These are phyloP conservation scores for Drosophila burlai DNA, from an alignment of 1,140 invertebrate genomes.

Conservation along the genomic window DNA sequence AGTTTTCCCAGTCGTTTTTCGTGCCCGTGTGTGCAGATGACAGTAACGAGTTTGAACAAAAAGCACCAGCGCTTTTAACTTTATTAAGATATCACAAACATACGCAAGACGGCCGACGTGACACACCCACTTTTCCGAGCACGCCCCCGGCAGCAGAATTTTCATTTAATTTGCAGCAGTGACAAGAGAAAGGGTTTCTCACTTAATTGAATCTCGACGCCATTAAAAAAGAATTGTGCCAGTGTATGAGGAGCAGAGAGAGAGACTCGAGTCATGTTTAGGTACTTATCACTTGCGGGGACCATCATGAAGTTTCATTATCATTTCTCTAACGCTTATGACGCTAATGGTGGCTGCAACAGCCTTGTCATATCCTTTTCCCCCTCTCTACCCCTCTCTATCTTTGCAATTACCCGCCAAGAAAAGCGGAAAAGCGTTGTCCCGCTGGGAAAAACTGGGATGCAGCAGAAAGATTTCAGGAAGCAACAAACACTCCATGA, in stretches of 20 bases:
- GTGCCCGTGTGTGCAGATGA: constrained; percentile 60
- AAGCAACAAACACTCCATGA: constrained; percentile 33
- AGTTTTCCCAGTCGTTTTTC: constrained; percentile 4
- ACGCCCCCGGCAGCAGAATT: constrained; percentile 43
- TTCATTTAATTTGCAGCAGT: constrained; percentile 64
- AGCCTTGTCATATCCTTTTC: constrained; percentile 24
- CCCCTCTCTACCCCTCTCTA: not conserved
- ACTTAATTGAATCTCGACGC: constrained; percentile 77
- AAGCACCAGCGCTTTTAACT: constrained; percentile 69
- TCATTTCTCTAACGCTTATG: constrained; percentile 47
- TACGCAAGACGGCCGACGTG: constrained; percentile 27
- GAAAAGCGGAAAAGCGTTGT: constrained; percentile 34
- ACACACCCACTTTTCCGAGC: constrained; percentile 25
- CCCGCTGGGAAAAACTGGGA: constrained; percentile 5
- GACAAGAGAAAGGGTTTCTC: constrained; percentile 67
- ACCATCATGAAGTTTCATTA: constrained; percentile 63
- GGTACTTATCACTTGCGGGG: constrained; percentile 50
- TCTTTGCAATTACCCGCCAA: constrained; percentile 39
- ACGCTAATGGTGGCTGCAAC: constrained; percentile 70
- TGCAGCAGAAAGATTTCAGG: constrained; percentile 23
- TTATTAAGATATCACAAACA: constrained; percentile 81
- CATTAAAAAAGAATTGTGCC: constrained; percentile 76
- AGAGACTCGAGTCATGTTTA: constrained; percentile 26
- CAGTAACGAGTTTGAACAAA: constrained; percentile 74
- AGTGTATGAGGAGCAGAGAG: constrained; percentile 13